Conservation (phyloP, 2,888 invertebrate genomes). For the Nineta flava region DNA sequence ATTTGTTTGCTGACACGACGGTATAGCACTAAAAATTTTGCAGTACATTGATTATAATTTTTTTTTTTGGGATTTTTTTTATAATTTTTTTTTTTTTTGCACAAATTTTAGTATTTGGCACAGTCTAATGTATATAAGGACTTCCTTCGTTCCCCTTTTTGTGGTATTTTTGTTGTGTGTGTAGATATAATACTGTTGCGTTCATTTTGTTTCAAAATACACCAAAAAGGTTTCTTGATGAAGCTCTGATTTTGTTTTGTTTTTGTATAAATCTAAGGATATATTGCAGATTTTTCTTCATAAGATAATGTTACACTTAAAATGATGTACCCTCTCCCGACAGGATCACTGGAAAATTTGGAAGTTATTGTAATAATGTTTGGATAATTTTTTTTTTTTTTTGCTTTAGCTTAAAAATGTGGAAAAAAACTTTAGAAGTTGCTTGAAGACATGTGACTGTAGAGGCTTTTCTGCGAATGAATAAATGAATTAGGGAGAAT, state of each 20-base stretch:
- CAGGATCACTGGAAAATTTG: not conserved
- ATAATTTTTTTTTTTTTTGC: not conserved
- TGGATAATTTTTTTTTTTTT: not conserved
- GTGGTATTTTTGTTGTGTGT: not conserved
- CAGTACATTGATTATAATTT: not conserved
- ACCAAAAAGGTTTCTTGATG: no score
- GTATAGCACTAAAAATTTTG: not conserved
- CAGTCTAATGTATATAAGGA: not conserved
- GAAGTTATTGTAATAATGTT: not conserved
- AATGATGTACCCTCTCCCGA: constrained; percentile 2
- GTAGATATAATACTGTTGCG: no score
- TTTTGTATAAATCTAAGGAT: no score
- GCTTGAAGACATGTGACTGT: no score
- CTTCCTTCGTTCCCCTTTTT: not conserved
- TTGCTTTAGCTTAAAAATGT: not conserved
- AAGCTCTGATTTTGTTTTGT: no score
- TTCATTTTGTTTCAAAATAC: no score
- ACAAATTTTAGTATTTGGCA: not conserved
- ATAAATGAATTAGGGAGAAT: no score
- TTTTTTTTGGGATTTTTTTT: not conserved
- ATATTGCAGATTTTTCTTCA: no score
- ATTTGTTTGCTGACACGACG: not conserved
- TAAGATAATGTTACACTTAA: no score
- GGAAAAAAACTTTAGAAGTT: no score
- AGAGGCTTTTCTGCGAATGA: no score